These are phyloP conservation scores for Pteronotus mesoamericanus DNA, from an alignment of 2,797 vertebrate genomes.

Conservation along the genomic window DNA sequence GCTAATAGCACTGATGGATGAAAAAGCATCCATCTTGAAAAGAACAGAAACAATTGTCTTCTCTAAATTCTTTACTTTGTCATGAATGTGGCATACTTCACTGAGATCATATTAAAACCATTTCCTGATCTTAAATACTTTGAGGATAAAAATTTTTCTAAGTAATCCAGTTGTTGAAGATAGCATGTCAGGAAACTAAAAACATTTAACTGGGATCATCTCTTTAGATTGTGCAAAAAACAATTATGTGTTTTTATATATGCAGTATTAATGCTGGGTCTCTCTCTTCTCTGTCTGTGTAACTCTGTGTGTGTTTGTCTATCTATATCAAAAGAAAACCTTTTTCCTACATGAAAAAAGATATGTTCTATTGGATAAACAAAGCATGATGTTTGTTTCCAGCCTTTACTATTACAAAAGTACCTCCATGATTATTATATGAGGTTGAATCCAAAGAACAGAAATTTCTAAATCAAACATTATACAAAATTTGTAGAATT, in stretches of 20 bases:
- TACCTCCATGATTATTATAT: neutral
- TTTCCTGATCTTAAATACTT: conserved; percentile 15
- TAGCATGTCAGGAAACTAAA: neutral
- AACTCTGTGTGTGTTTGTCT: neutral
- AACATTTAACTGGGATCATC: neutral
- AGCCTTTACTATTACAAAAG: neutral
- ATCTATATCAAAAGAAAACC: neutral
- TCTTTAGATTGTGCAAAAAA: neutral
- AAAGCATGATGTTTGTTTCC: neutral
- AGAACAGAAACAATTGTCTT: neutral
- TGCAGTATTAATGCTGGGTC: neutral
- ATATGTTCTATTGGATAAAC: neutral
- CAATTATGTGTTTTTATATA: neutral
- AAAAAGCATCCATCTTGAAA: neutral
- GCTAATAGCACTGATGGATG: neutral
- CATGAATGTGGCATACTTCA: neutral
- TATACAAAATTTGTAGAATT: neutral
- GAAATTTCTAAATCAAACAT: neutral
- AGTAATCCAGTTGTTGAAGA: neutral
- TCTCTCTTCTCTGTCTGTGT: neutral
- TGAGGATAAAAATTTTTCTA: neutral
- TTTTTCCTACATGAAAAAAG: neutral
- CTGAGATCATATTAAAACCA: neutral
- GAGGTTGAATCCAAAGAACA: neutral
- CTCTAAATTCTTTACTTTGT: conserved; percentile 9